Evolutionary conservation across 1,140 invertebrate genomes (phyloP).

Genomic region (Drosophila oshimai): DNA sequence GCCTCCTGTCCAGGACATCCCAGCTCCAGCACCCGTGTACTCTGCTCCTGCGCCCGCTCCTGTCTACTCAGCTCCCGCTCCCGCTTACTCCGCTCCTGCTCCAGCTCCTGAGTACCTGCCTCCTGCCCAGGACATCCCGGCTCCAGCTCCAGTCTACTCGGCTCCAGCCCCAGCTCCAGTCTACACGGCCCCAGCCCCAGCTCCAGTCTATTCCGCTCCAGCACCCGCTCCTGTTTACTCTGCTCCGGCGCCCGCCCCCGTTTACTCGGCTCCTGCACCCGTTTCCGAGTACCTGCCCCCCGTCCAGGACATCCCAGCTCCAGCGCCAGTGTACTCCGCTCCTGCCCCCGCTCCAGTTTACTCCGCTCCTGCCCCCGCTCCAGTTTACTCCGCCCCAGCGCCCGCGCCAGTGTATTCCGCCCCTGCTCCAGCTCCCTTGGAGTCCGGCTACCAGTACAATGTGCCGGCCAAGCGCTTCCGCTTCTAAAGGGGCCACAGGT

Average conservation of each 20-base stretch:
- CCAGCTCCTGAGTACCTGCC: slow-evolving; percentile 4
- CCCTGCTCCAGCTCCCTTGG: slow-evolving; percentile 27
- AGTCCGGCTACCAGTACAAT: slow-evolving; percentile 69
- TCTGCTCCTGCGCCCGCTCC: slow-evolving; percentile 42
- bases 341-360: slow-evolving; percentile 28
- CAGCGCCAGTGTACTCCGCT: slow-evolving; percentile 23
- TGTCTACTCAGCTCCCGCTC: slow-evolving; percentile 18
- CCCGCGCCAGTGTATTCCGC: slow-evolving; percentile 31
- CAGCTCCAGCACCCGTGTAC: slow-evolving; percentile 17
- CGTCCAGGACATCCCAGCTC: slow-evolving; percentile 25
- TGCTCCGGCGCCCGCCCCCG: slow-evolving; percentile 33
- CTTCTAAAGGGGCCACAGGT: slow-evolving; percentile 51
- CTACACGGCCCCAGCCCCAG: slow-evolving; percentile 1
- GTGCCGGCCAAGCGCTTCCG: slow-evolving; percentile 75
- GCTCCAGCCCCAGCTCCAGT: slow-evolving; percentile 31
- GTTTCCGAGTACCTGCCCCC: slow-evolving; percentile 46
- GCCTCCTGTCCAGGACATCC: background rate
- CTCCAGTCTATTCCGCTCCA: slow-evolving; percentile 21
- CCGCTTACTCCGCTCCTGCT: slow-evolving; percentile 24
- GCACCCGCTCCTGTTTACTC: slow-evolving; percentile 22
- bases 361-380: slow-evolving; percentile 35
- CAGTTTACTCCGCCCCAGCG: slow-evolving; percentile 31
- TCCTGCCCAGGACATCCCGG: background rate
- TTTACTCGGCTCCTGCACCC: slow-evolving; percentile 33
- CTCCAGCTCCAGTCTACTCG: slow-evolving; percentile 16